These are phyloP conservation scores for Leptinotarsa lineolata DNA, from an alignment of 1,140 invertebrate species.

Conservation along the genomic window DNA sequence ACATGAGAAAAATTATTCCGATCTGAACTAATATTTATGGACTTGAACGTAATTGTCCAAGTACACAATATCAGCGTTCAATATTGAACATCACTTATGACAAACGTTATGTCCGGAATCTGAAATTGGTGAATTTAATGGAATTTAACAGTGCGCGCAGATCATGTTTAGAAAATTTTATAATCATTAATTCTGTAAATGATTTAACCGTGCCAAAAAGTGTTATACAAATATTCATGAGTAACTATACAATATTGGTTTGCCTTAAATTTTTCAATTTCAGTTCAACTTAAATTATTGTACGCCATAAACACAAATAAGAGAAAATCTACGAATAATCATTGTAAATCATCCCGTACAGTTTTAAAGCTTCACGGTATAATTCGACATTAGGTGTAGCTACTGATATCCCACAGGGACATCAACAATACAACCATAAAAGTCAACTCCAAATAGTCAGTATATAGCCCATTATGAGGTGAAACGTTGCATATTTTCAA, in stretches of 20 bases:
- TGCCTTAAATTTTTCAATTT: background rate
- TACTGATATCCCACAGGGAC: conserved; percentile 18
- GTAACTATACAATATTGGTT: background rate
- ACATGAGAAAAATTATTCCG: no score
- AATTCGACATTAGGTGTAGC: conserved; percentile 16
- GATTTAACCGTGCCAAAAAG: no score
- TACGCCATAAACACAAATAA: background rate
- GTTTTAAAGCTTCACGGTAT: conserved; percentile 17
- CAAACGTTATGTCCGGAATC: no score
- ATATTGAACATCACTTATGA: no score
- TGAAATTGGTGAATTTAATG: no score
- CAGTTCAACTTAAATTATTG: background rate
- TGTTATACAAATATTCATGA: no score
- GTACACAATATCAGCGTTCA: no score
- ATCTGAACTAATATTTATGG: no score
- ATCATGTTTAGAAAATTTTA: no score
- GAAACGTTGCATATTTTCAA: conserved; percentile 24
- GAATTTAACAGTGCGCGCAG: no score
- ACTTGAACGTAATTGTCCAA: no score
- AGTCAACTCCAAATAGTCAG: conserved; percentile 20
- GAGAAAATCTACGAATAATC: conserved; percentile 18
- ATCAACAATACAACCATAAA: conserved; percentile 18
- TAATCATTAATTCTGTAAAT: no score
- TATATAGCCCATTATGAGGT: conserved; percentile 17
- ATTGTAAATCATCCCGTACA: conserved; percentile 13